Evolutionary conservation across 2,113 vertebrate genomes (phyloP).

Genomic region (Vicugna pacos): DNA sequence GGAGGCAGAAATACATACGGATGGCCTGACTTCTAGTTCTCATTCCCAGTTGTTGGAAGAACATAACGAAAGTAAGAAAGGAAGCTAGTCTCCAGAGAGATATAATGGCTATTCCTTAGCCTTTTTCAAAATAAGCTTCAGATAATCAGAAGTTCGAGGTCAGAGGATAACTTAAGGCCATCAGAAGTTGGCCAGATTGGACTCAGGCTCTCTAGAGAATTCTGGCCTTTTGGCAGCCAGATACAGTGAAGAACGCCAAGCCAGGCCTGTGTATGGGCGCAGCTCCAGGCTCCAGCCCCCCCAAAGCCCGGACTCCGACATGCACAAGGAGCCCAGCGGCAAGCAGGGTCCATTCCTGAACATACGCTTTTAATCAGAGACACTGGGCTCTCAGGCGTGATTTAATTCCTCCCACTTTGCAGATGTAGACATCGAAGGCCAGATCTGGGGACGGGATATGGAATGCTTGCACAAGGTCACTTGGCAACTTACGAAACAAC

Average conservation of each 20-base stretch:
- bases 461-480: neutral
- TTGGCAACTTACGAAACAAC: constrained; percentile 29
- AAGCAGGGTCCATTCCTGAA: neutral
- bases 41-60: neutral
- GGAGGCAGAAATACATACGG: neutral
- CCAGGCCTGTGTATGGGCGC: neutral
- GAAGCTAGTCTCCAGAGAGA: constrained; percentile 37
- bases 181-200: constrained; percentile 55
- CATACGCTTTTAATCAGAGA: constrained; percentile 67
- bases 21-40: neutral
- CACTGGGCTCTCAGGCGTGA: neutral
- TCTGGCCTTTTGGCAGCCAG: constrained; percentile 68
- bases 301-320: neutral
- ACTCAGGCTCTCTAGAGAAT: constrained; percentile 62
- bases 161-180: constrained; percentile 76
- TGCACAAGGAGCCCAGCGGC: neutral
- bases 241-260: neutral
- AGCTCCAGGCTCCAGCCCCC: constrained; percentile 35
- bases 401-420: constrained; percentile 46
- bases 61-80: neutral
- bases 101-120: neutral
- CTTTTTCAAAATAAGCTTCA: constrained; percentile 53
- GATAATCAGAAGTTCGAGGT: constrained; percentile 66
- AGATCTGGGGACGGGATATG: neutral
- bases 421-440: constrained; percentile 16